Percentiles rank a stretch among this genome's conserved stretches.
These are phyloP conservation scores for Rhea pennata DNA, from an alignment of 2,113 vertebrate genomes.

Conservation along the genomic window DNA sequence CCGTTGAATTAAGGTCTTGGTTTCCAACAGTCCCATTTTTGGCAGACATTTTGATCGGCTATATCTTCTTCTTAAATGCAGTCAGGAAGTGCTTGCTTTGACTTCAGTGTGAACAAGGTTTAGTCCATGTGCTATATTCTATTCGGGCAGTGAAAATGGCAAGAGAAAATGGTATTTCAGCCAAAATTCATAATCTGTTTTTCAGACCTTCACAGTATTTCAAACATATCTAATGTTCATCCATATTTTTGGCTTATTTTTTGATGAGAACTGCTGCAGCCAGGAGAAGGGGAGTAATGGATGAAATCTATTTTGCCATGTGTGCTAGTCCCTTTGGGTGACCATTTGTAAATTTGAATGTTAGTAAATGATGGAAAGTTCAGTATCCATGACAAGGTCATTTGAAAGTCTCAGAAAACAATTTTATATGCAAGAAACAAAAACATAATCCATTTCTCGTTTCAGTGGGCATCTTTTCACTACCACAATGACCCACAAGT, in stretches of 20 bases:
- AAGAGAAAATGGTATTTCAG: not conserved
- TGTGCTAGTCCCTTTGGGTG: not conserved
- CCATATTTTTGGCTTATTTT: not conserved
- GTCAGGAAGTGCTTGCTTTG: not conserved
- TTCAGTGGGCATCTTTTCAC: constrained; percentile 45
- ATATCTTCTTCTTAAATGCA: not conserved
- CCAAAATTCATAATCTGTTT: not conserved
- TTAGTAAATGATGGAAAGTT: constrained; percentile 51
- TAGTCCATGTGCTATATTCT: not conserved
- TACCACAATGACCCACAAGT: not conserved
- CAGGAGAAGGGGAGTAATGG: not conserved
- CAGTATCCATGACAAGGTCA: constrained; percentile 32
- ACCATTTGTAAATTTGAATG: not conserved
- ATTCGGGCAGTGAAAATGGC: not conserved
- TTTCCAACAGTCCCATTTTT: not conserved
- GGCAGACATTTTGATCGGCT: not conserved
- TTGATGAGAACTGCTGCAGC: not conserved
- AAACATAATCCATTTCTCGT: constrained; percentile 26
- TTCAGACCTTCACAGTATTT: constrained; percentile 2
- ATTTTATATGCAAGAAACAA: constrained; percentile 57
- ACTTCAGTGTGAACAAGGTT: not conserved
- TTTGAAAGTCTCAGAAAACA: constrained; percentile 47
- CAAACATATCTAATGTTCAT: not conserved
- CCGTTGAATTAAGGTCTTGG: not conserved
- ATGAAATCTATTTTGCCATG: not conserved